These are phyloP conservation scores for Condylostylus longicornis DNA, from an alignment of 1,140 invertebrate genomes.

Conservation along the genomic window DNA sequence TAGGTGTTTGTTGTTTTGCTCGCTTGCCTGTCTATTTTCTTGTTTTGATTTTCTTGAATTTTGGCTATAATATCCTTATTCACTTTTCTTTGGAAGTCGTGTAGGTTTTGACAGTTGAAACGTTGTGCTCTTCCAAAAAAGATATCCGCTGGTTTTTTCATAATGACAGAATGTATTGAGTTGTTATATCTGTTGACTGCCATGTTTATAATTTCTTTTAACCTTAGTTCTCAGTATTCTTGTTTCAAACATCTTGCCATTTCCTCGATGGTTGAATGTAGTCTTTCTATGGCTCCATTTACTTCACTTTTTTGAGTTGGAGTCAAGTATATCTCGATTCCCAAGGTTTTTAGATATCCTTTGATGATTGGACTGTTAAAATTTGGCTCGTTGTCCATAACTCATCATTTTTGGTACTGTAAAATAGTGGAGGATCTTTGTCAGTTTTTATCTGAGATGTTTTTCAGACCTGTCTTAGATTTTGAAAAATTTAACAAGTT, in stretches of 20 bases:
- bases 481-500: constrained; percentile 1
- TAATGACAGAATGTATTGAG: background rate
- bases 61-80: too few species aligned
- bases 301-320: background rate
- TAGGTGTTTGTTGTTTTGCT: too few species aligned
- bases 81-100: too few species aligned
- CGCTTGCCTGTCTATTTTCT: too few species aligned
- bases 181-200: constrained; percentile 2
- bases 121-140: too few species aligned
- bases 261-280: constrained; percentile 3
- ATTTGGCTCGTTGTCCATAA: constrained; percentile 1
- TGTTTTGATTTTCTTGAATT: too few species aligned
- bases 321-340: background rate
- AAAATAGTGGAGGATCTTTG: too few species aligned
- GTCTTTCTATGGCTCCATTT: background rate
- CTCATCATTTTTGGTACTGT: background rate
- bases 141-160: too few species aligned
- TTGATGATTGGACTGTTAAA: background rate
- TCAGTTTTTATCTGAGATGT: background rate
- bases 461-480: background rate
- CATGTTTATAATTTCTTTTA: background rate
- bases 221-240: background rate
- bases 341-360: background rate
- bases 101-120: too few species aligned
- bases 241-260: background rate